These are phyloP conservation scores for Rattus rattus DNA, from an alignment of 2,113 vertebrate species.

Conservation along the genomic window DNA sequence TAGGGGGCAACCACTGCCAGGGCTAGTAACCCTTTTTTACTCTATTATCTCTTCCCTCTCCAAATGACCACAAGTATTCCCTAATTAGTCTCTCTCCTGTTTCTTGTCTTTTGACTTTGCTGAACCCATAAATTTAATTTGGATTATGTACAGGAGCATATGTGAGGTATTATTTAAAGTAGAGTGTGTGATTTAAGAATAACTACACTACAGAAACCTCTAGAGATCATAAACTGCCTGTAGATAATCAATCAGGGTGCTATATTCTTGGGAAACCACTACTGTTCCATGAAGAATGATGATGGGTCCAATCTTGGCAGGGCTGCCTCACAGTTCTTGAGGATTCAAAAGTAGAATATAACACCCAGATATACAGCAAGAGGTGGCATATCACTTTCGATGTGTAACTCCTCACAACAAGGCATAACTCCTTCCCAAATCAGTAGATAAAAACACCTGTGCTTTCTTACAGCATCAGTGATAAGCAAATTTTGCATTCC, in stretches of 20 bases:
- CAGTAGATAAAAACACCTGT: neutral
- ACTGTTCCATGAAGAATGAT: slow-evolving; percentile 8
- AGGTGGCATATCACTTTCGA: neutral
- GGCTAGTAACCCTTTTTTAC: too few relatives aligned
- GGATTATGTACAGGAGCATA: neutral
- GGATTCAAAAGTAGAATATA: neutral
- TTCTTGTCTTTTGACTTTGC: neutral
- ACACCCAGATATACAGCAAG: neutral
- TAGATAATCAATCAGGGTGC: neutral
- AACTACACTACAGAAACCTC: neutral
- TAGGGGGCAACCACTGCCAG: too few relatives aligned
- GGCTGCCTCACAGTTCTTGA: neutral
- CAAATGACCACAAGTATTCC: rapidly evolving
- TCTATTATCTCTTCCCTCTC: neutral
- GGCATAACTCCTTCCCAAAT: neutral
- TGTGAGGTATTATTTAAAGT: neutral
- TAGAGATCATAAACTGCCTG: neutral
- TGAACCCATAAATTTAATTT: neutral
- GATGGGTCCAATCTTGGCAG: slow-evolving; percentile 43
- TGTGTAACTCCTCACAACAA: neutral
- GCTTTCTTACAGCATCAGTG: neutral
- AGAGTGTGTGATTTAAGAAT: neutral
- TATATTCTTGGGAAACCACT: neutral
- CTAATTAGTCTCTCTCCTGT: neutral
- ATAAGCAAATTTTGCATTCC: neutral